Evolutionary conservation across 2,888 invertebrate species (phyloP).

Genomic region (Pandemis heparana): DNA sequence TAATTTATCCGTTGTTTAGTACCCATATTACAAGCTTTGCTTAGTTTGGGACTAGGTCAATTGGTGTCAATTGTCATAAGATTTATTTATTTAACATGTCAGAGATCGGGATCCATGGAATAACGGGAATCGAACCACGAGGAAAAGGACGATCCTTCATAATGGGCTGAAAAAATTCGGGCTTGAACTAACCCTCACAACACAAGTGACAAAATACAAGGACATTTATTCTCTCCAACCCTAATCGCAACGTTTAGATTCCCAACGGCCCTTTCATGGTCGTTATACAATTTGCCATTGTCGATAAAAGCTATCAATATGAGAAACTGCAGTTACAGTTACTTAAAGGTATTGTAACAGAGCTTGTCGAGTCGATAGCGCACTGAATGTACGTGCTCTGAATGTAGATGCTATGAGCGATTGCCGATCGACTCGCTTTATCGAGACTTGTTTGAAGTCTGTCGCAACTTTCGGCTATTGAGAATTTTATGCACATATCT

Average conservation of each 20-base stretch:
- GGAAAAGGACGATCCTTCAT: neutral
- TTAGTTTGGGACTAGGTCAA: too few species aligned
- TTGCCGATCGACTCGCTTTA: constrained; percentile 9
- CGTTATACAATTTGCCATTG: constrained; percentile 1
- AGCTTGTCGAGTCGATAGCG: constrained; percentile 10
- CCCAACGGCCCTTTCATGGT: neutral
- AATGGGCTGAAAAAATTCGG: neutral
- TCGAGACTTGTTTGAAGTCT: neutral
- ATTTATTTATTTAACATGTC: neutral
- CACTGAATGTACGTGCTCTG: constrained; percentile 20
- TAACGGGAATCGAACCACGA: neutral
- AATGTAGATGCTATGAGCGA: neutral
- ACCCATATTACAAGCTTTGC: too few species aligned
- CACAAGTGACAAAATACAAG: neutral
- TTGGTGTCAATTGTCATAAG: too few species aligned
- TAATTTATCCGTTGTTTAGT: too few species aligned
- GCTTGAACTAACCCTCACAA: neutral
- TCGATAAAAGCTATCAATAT: constrained; percentile 8
- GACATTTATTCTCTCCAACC: neutral
- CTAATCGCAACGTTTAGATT: neutral
- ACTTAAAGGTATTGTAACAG: constrained; percentile 18
- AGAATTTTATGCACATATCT: too few species aligned
- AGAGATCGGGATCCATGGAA: neutral
- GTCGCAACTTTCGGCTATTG: neutral
- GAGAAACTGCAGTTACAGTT: constrained; percentile 3